Percentiles rank a stretch among this genome's conserved stretches.
Evolutionary conservation across 2,888 invertebrate genomes (phyloP).

Genomic region (Acanthococcus lagerstroemiae): DNA sequence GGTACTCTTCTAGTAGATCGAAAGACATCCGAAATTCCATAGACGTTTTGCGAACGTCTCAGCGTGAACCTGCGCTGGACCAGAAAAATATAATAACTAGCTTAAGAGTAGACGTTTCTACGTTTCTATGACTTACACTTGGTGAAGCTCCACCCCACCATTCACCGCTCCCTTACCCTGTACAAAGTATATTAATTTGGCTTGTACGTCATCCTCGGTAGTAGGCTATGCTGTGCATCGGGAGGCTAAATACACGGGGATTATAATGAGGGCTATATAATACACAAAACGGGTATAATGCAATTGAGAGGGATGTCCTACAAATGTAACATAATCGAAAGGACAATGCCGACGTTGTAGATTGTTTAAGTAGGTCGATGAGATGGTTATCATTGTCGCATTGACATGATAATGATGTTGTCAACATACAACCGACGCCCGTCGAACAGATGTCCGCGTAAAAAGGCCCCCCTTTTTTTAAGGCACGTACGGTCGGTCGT

Average conservation of each 20-base stretch:
- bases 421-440: slow-evolving; percentile 6
- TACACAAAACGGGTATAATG: slow-evolving; percentile 6
- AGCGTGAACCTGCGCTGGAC: too few species aligned
- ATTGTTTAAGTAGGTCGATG: slow-evolving; percentile 31
- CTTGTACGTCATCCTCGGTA: too few species aligned
- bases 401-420: slow-evolving; percentile 29
- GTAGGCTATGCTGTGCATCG: neutral
- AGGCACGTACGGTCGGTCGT: too few species aligned
- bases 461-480: neutral
- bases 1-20: too few species aligned
- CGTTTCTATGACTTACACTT: too few species aligned
- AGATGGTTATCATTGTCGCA: slow-evolving; percentile 30
- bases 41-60: too few species aligned
- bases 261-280: slow-evolving; percentile 5
- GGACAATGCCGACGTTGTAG: slow-evolving; percentile 25
- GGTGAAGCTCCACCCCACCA: too few species aligned
- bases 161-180: too few species aligned
- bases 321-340: slow-evolving; percentile 25
- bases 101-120: too few species aligned
- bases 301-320: slow-evolving; percentile 5
- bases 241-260: neutral
- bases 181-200: too few species aligned
- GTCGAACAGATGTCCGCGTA: slow-evolving; percentile 26
- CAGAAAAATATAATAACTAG: too few species aligned
- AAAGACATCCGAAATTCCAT: too few species aligned